These are phyloP conservation scores for Polypterus senegalus DNA, from an alignment of 2,113 vertebrate species.

Conservation along the genomic window DNA sequence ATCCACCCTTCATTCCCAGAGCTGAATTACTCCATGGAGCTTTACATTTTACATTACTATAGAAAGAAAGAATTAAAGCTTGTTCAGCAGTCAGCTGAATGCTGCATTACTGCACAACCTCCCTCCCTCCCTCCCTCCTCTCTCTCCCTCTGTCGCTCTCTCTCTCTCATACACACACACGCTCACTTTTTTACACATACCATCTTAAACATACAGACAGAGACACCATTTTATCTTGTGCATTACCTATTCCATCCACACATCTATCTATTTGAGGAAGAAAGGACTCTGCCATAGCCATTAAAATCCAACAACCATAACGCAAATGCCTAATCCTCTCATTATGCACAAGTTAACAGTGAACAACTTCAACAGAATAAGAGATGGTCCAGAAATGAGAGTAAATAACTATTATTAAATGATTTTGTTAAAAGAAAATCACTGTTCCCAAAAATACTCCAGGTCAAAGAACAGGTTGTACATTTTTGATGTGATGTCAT, in stretches of 20 bases:
- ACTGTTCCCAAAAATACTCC: too few relatives aligned
- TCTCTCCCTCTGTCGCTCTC: conserved; percentile 1
- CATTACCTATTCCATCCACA: conserved; percentile 43
- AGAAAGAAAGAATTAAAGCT: conserved; percentile 27
- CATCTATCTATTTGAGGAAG: conserved; percentile 41
- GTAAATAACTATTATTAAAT: too few relatives aligned
- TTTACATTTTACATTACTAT: conserved; percentile 40
- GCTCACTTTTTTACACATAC: conserved; percentile 6
- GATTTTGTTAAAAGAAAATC: too few relatives aligned
- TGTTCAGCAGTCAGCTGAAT: conserved; percentile 29
- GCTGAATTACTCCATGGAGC: conserved; percentile 35
- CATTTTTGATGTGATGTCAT: too few relatives aligned
- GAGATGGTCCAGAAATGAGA: too few relatives aligned
- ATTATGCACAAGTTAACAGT: too few relatives aligned
- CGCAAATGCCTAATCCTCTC: too few relatives aligned
- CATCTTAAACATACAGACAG: conserved; percentile 22
- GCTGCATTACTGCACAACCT: conserved; percentile 4
- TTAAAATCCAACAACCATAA: not conserved
- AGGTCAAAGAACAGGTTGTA: too few relatives aligned
- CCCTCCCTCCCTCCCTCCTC: not conserved
- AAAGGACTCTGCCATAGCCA: conserved; percentile 10
- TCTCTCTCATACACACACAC: conserved; percentile 15
- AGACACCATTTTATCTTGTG: conserved; percentile 6
- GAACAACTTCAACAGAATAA: too few relatives aligned
- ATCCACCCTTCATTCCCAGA: conserved; percentile 81